Evolutionary conservation across 2,113 vertebrate species (phyloP).

Genomic region (Phainopepla nitens): DNA sequence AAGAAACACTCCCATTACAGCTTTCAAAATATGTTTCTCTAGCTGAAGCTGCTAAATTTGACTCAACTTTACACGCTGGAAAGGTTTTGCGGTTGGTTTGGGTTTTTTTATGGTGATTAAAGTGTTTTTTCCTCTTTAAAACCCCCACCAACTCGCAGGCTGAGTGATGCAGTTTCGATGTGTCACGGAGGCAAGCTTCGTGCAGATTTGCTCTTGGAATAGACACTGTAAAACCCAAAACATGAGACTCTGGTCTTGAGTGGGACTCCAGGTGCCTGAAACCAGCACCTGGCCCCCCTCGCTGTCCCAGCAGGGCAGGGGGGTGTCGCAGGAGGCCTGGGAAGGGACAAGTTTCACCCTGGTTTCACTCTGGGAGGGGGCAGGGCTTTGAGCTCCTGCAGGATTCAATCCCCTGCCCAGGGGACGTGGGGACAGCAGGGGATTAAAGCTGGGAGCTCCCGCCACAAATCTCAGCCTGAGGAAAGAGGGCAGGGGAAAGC

Average conservation of each 20-base stretch:
- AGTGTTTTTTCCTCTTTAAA: conserved; percentile 34
- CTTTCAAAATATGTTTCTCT: background rate
- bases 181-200: background rate
- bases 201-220: background rate
- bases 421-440: background rate
- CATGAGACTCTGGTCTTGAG: background rate
- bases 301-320: rapidly evolving
- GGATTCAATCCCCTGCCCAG: background rate
- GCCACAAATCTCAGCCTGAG: background rate
- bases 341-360: background rate
- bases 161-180: background rate
- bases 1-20: background rate
- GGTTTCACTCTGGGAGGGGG: background rate
- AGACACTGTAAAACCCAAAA: background rate
- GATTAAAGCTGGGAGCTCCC: background rate
- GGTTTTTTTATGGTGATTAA: background rate
- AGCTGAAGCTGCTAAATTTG: conserved; percentile 22
- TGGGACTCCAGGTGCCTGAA: conserved; percentile 11
- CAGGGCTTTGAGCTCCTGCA: background rate
- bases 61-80: background rate
- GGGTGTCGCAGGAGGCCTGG: background rate
- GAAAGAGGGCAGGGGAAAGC: background rate
- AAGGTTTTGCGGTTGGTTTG: background rate
- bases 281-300: background rate
- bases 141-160: background rate